Evolutionary conservation across 1,140 invertebrate species (phyloP), one percentile per base, ranked within the genome.

Genomic region (Megalonaias nervosa): DNA sequence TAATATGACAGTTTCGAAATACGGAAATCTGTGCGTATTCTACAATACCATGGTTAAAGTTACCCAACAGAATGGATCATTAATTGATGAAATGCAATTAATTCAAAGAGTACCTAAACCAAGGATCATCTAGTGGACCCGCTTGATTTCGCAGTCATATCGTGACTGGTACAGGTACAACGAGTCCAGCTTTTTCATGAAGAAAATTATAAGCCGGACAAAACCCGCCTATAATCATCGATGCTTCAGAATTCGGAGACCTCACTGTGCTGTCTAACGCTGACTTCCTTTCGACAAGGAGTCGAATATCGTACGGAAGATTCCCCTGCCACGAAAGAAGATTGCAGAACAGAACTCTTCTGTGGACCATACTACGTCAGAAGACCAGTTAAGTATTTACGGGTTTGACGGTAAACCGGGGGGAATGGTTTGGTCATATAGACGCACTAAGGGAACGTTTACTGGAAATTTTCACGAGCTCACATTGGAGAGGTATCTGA

Each of bases 1-100:
- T 26, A 62, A 74, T 19, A 58, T 58, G 5, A 60, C 60, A n/a
- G 67, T 75, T 13, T 19, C 26, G 21, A 60, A 15, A 57, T 66
- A 75, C 13, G 21, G 19, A 15, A 75, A 75, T 65, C 61, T 80
- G 23, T 55, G 38, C 38, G 67, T 80, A 56, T 71, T 75, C 64
- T 75, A 75, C 67, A 80, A 80, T 64, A 80, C 72, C 21, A 68
- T 75, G 13, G 61, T 73, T 14, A 80, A 67, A 59, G 31, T 23
- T 71, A 61, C 71, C 11, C 14, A 23, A 13, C 19, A 23, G 17
- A 23, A 62, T 13, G 55, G 57, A 17, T 48, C 60, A 16, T 21
- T 65, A 14, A 65, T 79, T 57, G 23, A n/a, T 6, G 17, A 19
- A 21, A 57, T 79, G 67, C 21, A 60, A 17, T 66, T 66, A 5